Percentiles rank a stretch among this genome's conserved stretches.
Evolutionary conservation across 2,797 vertebrate species (phyloP).

Genomic region (Chaetodon trifasciatus): DNA sequence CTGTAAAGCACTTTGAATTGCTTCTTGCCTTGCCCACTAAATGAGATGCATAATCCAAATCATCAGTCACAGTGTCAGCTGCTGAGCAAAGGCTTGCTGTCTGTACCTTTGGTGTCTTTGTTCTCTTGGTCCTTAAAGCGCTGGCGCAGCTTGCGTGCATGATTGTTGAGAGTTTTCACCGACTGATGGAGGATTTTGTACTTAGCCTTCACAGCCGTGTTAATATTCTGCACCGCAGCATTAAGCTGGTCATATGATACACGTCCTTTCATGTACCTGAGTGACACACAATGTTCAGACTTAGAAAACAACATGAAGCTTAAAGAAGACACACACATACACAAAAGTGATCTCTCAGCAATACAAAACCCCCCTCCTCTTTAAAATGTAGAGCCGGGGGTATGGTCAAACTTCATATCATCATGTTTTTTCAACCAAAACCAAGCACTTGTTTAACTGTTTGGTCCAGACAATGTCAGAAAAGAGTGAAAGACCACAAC

Average conservation of each 20-base stretch:
- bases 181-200: constrained; percentile 91
- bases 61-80: not conserved
- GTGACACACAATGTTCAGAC: not conserved
- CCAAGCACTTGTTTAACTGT: too few relatives aligned
- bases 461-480: too few relatives aligned
- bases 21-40: too few relatives aligned
- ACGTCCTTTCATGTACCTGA: constrained; percentile 95
- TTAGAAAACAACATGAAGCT: not conserved
- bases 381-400: too few relatives aligned
- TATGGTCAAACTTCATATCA: too few relatives aligned
- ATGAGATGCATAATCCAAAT: not conserved
- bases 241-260: constrained; percentile 90
- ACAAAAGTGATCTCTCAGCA: too few relatives aligned
- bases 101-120: constrained; percentile 90
- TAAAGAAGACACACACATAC: not conserved
- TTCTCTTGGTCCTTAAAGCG: constrained; percentile 91
- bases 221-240: constrained; percentile 85
- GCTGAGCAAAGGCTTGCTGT: not conserved
- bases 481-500: too few relatives aligned
- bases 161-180: constrained; percentile 79
- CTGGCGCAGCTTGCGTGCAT: constrained; percentile 84
- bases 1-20: too few relatives aligned
- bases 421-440: too few relatives aligned
- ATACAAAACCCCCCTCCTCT: too few relatives aligned
- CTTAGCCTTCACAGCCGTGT: constrained; percentile 87